A percentile compares a stretch with the other conserved stretches of the same genome.
phyloP scores from a whole-genome alignment of 2,797 vertebrate species.

The Myotis vivesi region DNA sequence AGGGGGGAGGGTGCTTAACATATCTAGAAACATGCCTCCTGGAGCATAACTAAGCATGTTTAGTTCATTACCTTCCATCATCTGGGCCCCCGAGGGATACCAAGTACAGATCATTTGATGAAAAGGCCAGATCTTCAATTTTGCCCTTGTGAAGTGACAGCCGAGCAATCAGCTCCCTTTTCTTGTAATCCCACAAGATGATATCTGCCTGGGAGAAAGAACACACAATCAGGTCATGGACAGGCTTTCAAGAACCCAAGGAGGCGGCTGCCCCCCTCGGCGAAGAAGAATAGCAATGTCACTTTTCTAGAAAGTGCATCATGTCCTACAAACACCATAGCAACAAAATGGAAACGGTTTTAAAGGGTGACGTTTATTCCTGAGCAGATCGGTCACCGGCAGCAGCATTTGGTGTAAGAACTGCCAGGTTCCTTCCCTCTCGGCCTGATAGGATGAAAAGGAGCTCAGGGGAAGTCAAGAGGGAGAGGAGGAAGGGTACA shows the following conservation, averaged over 20 bases:
- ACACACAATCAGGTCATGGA: slow-evolving; percentile 1
- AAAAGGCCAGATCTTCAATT: slow-evolving; percentile 91
- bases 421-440: background rate
- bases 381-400: background rate
- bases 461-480: background rate
- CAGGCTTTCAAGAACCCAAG: background rate
- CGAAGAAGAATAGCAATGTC: background rate
- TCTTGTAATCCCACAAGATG: slow-evolving; percentile 91
- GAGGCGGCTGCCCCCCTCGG: background rate
- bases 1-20: background rate
- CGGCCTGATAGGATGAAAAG: background rate
- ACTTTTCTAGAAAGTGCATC: background rate
- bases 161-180: slow-evolving; percentile 84
- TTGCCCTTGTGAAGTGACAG: slow-evolving; percentile 91
- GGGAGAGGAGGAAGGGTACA: background rate
- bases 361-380: background rate
- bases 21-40: background rate
- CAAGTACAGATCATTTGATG: slow-evolving; percentile 90
- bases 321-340: background rate
- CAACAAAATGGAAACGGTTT: background rate
- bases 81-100: slow-evolving; percentile 93
- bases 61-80: slow-evolving; percentile 88
- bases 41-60: background rate
- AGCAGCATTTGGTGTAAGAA: background rate
- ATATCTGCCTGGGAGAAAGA: slow-evolving; percentile 87